Base-by-base conservation (phyloP, 2,797 vertebrate genomes). In the Ptychobarbus kaznakovi region DNA sequence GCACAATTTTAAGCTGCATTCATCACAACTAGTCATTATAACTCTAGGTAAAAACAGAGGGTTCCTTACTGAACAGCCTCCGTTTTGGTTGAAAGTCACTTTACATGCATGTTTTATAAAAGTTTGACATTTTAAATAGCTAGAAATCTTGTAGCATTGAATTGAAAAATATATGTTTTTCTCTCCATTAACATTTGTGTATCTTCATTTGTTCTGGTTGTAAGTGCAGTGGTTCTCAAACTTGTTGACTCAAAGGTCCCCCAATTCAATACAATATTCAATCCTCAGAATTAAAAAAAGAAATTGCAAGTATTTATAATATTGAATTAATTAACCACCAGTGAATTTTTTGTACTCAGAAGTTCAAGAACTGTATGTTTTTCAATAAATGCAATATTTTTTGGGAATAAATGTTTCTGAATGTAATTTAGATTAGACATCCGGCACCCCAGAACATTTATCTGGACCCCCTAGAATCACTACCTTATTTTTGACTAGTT, bases 21-120 rank as follows among this genome's bases (percentile, higher is more conserved):
- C 35, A 80, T 84, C 42, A 32, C 28, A 69, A 56, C 38, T 69
- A 8, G 22, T 84, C 49, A 84, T 84, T 84, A 77, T n/a, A 58
- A 69, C 58, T 63, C 53, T 63, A 15, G 72, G 61, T 53, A 68
- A 77, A 77, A 69, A 68, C 18, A 20, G 22, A 63, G 32, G 32
- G 25, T 42, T 44, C 40, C 16, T 65, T 44, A 65, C 38, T 65
- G n/a, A 65, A 32, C 58, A 35, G n/a, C 42, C 42, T 66, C 16
- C 2, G 77, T 25, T 28, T 80, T 6, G 11, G 42, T 28, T 32
- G 61, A 66, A 79, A 65, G 15, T 25, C n/a, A 63, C 13, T 79
- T 65, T n/a, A 40, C 22, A 38, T 38, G 13, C 1, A 5, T 32
- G 1, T 49, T 44, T 18, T 49, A 35, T 20, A 53, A 38, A 9